These are phyloP conservation scores for Podarcis muralis DNA, from an alignment of 2,113 vertebrate genomes.

Conservation along the genomic window DNA sequence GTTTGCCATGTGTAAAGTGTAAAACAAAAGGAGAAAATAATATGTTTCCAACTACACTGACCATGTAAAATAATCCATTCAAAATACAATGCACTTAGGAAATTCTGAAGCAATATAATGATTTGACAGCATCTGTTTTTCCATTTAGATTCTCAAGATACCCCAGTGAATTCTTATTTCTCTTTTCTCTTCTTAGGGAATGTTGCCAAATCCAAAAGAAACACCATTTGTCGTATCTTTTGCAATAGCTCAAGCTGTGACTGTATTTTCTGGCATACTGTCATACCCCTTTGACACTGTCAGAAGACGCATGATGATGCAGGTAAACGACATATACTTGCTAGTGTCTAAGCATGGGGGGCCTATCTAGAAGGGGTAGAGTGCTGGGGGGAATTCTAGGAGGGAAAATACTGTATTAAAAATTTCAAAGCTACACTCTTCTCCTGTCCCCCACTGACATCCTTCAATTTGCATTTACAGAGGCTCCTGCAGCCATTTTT, in stretches of 20 bases:
- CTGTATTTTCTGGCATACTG: constrained; percentile 65
- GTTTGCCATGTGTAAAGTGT: neutral
- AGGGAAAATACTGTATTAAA: too few species aligned
- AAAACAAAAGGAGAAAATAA: neutral
- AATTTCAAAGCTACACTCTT: too few species aligned
- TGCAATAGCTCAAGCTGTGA: constrained; percentile 67
- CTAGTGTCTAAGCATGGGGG: too few species aligned
- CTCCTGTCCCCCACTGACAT: too few species aligned
- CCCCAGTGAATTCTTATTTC: neutral
- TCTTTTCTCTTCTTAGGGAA: constrained; percentile 39
- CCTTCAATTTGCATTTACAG: too few species aligned
- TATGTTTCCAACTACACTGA: neutral
- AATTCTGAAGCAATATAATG: neutral
- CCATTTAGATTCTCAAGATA: neutral
- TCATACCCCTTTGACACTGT: constrained; percentile 71
- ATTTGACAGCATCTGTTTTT: neutral
- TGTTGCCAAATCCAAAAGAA: constrained; percentile 70
- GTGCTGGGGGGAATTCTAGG: too few species aligned
- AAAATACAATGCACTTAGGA: neutral
- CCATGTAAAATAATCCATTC: neutral
- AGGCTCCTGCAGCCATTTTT: too few species aligned
- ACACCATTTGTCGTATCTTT: constrained; percentile 64
- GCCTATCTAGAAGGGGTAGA: too few species aligned
- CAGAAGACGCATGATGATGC: constrained; percentile 70
- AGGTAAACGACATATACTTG: constrained; percentile 45